Evolutionary conservation across 2,113 vertebrate species (phyloP).

Genomic region (Ranitomeya variabilis): DNA sequence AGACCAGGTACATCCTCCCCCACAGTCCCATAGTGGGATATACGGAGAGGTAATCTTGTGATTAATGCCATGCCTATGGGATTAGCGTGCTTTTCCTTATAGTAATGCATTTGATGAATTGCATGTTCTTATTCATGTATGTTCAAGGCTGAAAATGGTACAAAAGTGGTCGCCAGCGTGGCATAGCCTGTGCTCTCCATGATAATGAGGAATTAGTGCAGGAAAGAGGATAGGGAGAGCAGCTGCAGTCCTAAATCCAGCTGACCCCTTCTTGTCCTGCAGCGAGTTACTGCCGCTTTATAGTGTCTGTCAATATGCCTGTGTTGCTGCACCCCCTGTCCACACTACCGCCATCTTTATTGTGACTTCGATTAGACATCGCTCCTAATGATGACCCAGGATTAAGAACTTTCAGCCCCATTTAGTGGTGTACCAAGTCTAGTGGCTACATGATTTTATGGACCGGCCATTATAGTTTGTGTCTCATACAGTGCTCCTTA

Average conservation of each 20-base stretch:
- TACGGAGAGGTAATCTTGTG: slow-evolving; percentile 20
- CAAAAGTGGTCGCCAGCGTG: neutral
- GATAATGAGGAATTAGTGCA: slow-evolving; percentile 54
- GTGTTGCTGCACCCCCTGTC: neutral
- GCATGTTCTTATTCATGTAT: slow-evolving; percentile 58
- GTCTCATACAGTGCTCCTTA: no score
- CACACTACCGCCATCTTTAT: neutral
- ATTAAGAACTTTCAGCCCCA: no score
- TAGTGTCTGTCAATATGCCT: neutral
- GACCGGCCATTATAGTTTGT: no score
- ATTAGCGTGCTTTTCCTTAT: slow-evolving; percentile 30
- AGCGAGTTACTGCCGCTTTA: slow-evolving; percentile 2
- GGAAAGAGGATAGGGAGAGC: slow-evolving; percentile 55
- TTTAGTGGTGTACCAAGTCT: no score
- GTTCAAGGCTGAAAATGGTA: slow-evolving; percentile 11
- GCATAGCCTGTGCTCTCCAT: slow-evolving; percentile 36
- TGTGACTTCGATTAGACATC: neutral
- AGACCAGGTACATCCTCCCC: slow-evolving; percentile 8
- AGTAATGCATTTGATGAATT: slow-evolving; percentile 39
- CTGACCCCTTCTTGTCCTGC: slow-evolving; percentile 47
- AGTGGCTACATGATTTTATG: no score
- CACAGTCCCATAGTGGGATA: slow-evolving; percentile 35
- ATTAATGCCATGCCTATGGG: slow-evolving; percentile 46
- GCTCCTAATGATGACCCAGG: neutral
- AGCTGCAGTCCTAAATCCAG: slow-evolving; percentile 54